These are phyloP conservation scores for Hippocampus mohnikei DNA, from an alignment of 2,113 vertebrate species.

Conservation along the genomic window DNA sequence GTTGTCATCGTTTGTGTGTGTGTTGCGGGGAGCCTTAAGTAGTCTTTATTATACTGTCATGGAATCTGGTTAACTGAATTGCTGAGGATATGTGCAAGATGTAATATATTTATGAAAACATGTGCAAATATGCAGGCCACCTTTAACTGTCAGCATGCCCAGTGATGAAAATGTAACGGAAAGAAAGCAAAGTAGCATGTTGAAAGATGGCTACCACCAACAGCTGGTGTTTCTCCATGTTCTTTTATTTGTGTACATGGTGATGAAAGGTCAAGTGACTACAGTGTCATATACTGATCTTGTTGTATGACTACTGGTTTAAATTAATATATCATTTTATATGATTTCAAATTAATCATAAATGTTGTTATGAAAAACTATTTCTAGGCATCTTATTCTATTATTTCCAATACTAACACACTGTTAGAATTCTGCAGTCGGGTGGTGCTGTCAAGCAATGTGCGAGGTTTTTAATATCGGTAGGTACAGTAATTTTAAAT, in stretches of 20 bases:
- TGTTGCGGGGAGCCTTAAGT: conserved; percentile 59
- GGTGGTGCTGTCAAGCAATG: background rate
- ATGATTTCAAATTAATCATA: conserved; percentile 44
- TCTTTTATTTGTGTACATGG: conserved; percentile 53
- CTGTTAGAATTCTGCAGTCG: conserved; percentile 5
- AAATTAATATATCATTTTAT: conserved; percentile 65
- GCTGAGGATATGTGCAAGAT: conserved; percentile 45
- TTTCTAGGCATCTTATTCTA: background rate
- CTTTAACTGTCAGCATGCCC: conserved; percentile 51
- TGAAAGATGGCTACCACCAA: conserved; percentile 45
- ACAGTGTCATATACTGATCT: conserved; percentile 27
- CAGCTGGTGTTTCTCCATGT: conserved; percentile 33
- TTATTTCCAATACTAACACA: conserved; percentile 14
- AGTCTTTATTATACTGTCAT: conserved; percentile 47
- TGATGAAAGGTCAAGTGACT: conserved; percentile 23
- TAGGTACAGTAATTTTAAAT: conserved; percentile 21
- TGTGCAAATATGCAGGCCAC: conserved; percentile 37
- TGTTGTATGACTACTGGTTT: conserved; percentile 39
- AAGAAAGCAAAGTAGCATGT: conserved; percentile 40
- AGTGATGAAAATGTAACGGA: conserved; percentile 37
- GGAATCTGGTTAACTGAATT: conserved; percentile 48
- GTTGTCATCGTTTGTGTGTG: conserved; percentile 51
- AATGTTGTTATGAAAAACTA: conserved; percentile 28
- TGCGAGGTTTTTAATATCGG: conserved; percentile 23
- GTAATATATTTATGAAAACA: conserved; percentile 44